Conservation (phyloP, 2,113 vertebrate species). For the Emydura subglobosa region DNA sequence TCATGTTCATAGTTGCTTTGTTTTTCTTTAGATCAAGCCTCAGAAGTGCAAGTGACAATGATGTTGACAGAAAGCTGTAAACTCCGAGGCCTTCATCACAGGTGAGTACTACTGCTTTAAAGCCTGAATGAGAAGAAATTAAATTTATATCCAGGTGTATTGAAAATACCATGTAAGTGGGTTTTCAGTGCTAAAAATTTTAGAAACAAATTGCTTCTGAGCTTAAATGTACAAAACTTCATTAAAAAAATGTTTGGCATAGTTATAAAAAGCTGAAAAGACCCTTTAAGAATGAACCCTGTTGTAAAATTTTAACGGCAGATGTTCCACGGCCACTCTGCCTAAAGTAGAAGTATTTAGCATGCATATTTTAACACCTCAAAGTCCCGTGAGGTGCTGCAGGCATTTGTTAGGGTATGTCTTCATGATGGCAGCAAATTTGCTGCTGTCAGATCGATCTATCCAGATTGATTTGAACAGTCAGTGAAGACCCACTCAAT, state of each 20-base stretch:
- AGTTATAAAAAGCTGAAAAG: not conserved
- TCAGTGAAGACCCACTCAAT: no score
- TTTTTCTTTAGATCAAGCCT: slow-evolving; percentile 90
- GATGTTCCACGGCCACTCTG: not conserved
- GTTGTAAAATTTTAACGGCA: not conserved
- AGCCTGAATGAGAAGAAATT: not conserved
- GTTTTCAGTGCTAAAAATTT: not conserved
- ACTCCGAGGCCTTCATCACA: slow-evolving; percentile 96
- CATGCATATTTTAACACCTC: not conserved
- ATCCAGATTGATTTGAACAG: no score
- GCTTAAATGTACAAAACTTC: not conserved
- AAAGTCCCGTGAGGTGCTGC: not conserved
- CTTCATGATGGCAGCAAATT: no score
- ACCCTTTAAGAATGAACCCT: not conserved
- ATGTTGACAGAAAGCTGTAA: slow-evolving; percentile 99
- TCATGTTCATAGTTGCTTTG: not conserved
- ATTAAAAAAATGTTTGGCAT: not conserved
- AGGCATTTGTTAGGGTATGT: not conserved
- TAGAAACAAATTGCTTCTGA: not conserved
- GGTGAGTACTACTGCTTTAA: slow-evolving; percentile 77
- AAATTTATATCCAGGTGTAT: not conserved
- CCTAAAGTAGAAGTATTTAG: not conserved
- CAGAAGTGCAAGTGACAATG: slow-evolving; percentile 98
- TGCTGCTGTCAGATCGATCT: no score
- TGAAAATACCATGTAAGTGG: not conserved